These are phyloP conservation scores for Chionodraco myersi DNA, from an alignment of 2,113 vertebrate genomes.

Conservation along the genomic window DNA sequence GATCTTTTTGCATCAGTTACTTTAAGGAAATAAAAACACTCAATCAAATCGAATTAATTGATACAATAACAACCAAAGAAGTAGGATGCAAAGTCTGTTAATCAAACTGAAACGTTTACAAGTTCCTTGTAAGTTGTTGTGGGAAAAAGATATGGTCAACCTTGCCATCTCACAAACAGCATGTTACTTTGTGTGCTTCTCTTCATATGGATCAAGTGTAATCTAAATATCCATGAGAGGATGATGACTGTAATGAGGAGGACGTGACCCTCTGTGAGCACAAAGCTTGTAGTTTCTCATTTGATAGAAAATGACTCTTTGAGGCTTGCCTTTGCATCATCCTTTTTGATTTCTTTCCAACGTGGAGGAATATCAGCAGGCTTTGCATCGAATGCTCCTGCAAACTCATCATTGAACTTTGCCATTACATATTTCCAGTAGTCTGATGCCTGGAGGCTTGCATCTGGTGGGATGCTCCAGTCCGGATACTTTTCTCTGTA, in stretches of 20 bases:
- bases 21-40: no score
- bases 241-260: neutral
- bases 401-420: conserved; percentile 66
- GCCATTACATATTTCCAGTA: conserved; percentile 81
- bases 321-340: conserved; percentile 68
- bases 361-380: conserved; percentile 66
- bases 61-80: no score
- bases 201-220: no score
- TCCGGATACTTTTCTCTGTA: no score
- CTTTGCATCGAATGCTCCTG: neutral
- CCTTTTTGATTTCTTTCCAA: conserved; percentile 51
- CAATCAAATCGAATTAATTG: no score
- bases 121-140: no score
- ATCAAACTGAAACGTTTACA: no score
- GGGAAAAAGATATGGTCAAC: no score
- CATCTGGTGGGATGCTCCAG: conserved; percentile 49
- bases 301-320: conserved; percentile 61
- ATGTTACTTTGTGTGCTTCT: no score
- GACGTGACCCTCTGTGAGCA: neutral
- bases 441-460: conserved; percentile 73
- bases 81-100: no score
- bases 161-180: no score
- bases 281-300: neutral
- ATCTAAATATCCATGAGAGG: neutral
- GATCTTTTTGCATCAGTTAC: no score